Base-by-base conservation (phyloP, 2,888 invertebrate genomes). In the Sarcophaga subvicina region DNA sequence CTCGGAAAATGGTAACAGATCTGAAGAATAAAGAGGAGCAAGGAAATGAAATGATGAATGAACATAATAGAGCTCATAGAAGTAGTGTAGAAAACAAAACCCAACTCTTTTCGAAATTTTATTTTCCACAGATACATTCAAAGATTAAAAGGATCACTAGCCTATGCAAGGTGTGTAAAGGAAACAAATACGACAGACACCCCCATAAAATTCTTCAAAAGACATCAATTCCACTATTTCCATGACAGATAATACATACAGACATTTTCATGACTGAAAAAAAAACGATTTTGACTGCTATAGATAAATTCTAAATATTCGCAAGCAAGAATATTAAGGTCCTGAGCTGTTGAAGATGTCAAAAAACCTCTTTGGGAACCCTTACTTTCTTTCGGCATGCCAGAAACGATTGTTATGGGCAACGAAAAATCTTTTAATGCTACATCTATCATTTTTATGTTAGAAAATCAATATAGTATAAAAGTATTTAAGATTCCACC, bases 71-170 rank as follows among this genome's bases (percentile, higher is more conserved):
- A 25, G 25, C 25, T 25, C 25, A 25, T 25, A 25, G 25, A 25
- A 25, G 1, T 25, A 25, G 25, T 25, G 25, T 25, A 25, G 25
- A 25, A 25, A 25, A 25, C 25, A 25, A 25, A 0, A 3, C 25
- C 2, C 69, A 75, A 22, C 22, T 22, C 22, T 22, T 22, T 22
- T 22, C 66, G 11, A 81, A 63, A 47, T 81, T 76, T 20, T 82
- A 82, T 17, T 82, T 75, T 37, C 82, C 82, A 3, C 69, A 69
- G n/a, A 81, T 75, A 75, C 66, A 47, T 66, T 59, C 67, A 25
- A 69, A 76, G 47, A 62, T 62, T 2, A 62, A 73, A 37, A 73
- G 37, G 17, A 63, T 63, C 22, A 73, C 63, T 47, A 82, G 69
- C 25, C 54, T 71, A 6, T 82, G 82, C 60, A 75, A 49, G 49